Evolutionary conservation across 2,113 vertebrate genomes (phyloP).

Genomic region (Silurus glanis): DNA sequence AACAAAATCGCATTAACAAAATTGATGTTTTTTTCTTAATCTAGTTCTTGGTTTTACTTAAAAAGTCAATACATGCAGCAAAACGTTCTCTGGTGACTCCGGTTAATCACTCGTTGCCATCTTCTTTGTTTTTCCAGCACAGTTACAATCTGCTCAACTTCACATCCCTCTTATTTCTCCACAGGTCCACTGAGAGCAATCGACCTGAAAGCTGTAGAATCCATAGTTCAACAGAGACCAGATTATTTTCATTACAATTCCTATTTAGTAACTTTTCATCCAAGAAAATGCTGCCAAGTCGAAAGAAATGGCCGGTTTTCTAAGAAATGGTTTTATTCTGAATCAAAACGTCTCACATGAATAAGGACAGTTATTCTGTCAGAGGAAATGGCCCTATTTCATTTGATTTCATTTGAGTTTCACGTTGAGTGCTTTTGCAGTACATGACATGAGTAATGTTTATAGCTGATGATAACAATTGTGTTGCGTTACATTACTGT

Average conservation of each 20-base stretch:
- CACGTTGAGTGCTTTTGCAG: slow-evolving; percentile 12
- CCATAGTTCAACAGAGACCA: slow-evolving; percentile 44
- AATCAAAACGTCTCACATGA: neutral
- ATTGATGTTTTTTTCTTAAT: neutral
- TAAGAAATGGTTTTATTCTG: neutral
- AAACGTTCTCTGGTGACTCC: neutral
- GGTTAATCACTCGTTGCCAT: neutral
- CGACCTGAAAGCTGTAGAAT: slow-evolving; percentile 43
- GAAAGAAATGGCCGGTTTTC: slow-evolving; percentile 7
- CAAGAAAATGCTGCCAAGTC: slow-evolving; percentile 1
- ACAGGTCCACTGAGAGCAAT: slow-evolving; percentile 41
- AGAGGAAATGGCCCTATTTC: neutral
- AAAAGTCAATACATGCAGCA: neutral
- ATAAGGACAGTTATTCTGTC: neutral
- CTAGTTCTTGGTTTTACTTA: neutral
- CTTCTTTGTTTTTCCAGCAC: neutral
- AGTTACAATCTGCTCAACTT: neutral
- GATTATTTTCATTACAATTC: slow-evolving; percentile 42
- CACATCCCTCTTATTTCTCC: slow-evolving; percentile 27
- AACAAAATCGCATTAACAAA: neutral
- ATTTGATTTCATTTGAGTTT: neutral
- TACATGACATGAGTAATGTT: slow-evolving; percentile 23
- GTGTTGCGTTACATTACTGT: slow-evolving; percentile 41
- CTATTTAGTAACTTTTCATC: slow-evolving; percentile 49
- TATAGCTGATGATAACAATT: slow-evolving; percentile 40